Evolutionary conservation across 2,113 vertebrate genomes (phyloP), one percentile per base, ranked within the genome.

Genomic region (Hucho hucho): DNA sequence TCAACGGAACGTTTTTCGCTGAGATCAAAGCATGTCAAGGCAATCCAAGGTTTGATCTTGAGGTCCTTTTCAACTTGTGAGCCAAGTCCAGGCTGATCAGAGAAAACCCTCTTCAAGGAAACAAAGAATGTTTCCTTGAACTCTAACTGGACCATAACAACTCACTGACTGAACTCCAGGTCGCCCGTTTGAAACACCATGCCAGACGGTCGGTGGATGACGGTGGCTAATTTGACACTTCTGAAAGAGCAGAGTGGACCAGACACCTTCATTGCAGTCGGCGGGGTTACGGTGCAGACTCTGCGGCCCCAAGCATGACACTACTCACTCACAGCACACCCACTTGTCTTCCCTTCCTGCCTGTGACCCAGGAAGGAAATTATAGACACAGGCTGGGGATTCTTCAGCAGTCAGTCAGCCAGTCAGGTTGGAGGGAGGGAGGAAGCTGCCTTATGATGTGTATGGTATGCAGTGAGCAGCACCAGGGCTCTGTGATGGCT

Each of bases 331-430:
- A 86, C 74, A 68, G 76, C 86, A 86, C 87, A 84, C 87, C 82
- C 83, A 79, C 79, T 81, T 77, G 79, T 83, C 84, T 89, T 84
- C 86, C 79, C 80, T 77, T 77, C 83, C 84, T 89, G 84, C 86
- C 84, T 84, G 78, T 74, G 81, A 80, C 83, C 82, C 82, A 72
- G 82, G 87, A 87, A 90, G 84, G 80, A 90, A 89, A 91, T 91
- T 88, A 92, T 85, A 88, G 80, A 82, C 78, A 68, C 66, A 43
- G 75, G 84, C 75, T 82, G 61, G 47, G 70, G 76, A 86, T 88
- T 82, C 83, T 84, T 87, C 88, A 84, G 75, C 84, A 78, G 80
- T 74, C 47, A 49, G 49, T 53, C 49, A 18, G 16, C 16, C 49
- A 53, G 49, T 53, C 86, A 83, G 79, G 86, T 83, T 81, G 74